These are phyloP conservation scores for Bufo bufo DNA, from an alignment of 2,113 vertebrate genomes.

Conservation along the genomic window DNA sequence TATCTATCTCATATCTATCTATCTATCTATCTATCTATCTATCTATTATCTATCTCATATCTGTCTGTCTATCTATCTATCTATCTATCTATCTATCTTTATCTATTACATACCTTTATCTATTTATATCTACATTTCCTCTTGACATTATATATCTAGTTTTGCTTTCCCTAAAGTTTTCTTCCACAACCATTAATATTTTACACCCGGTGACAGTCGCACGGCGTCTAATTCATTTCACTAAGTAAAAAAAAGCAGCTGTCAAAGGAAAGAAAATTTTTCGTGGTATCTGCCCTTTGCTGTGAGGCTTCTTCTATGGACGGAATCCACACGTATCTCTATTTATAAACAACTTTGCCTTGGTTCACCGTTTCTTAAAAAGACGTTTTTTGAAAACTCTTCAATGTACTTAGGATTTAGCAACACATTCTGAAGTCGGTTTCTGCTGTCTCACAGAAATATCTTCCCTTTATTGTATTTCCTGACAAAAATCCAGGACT, in stretches of 20 bases:
- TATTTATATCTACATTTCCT: not conserved
- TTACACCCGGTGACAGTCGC: not conserved
- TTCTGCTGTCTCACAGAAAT: constrained; percentile 29
- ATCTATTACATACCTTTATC: too few species aligned
- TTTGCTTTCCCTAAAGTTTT: not conserved
- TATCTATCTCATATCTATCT: too few species aligned
- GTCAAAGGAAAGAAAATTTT: not conserved
- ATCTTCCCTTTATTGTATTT: constrained; percentile 30
- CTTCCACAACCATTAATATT: not conserved
- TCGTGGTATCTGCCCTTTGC: not conserved
- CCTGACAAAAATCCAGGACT: constrained; percentile 4
- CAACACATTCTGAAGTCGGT: not conserved
- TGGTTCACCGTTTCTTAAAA: constrained; percentile 7
- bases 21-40: too few species aligned
- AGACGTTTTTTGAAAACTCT: not conserved
- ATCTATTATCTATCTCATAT: too few species aligned
- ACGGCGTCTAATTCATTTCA: not conserved
- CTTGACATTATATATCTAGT: not conserved
- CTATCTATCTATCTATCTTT: too few species aligned
- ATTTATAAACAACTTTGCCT: constrained; percentile 35
- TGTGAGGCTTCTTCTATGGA: not conserved
- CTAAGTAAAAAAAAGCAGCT: not conserved
- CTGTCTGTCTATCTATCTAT: too few species aligned
- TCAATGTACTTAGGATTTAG: not conserved
- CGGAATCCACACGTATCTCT: not conserved